Evolutionary conservation across 2,888 invertebrate species (phyloP), one percentile per base, ranked within the genome.

Genomic region (Diploptera punctata): DNA sequence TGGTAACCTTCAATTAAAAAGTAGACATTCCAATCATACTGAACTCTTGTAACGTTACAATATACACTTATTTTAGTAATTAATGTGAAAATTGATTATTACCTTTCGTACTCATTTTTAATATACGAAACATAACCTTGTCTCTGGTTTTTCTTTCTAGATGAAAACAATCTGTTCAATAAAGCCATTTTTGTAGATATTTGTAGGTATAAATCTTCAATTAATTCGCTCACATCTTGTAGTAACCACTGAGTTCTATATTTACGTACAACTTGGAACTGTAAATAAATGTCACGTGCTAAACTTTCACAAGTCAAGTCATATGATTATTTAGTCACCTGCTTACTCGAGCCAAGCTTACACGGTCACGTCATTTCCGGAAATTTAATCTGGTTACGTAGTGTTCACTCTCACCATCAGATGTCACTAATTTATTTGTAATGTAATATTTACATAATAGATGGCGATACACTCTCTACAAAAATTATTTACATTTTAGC

Each of bases 161-260:
- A 85, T 79, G 87, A 85, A 84, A 91, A 89, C 78, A 92, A 83
- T 86, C 90, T 91, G 81, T 91, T 90, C 82, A 92, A 87, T 84
- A 92, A 86, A 85, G 91, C 91, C 92, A 92, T 92, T 73, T 47
- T 69, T 13, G 52, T 67, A 4, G 19, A 43, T 43, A 65, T 16
- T 57, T 68, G 33, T 33, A 60, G 61, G 33, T 54, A 26, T 26
- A 67, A 29, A 26, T 49, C 31, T 38, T 54, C 9, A 18, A 33
- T 5, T 13, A 57, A 24, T 33, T 38, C 24, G 33, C 26, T 54
- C 43, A 60, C 69, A 69, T 69, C 60, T 69, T 69, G 18, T 18
- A 57, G 43, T 29, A 38, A 44, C 44, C 29, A 43, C 18, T 65
- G 38, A 65, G 65, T 43, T 43, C 73, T 73, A 69, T 57, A 69